phyloP scores from a whole-genome alignment of 1,140 invertebrate species.

The Bicyclus anynana region DNA sequence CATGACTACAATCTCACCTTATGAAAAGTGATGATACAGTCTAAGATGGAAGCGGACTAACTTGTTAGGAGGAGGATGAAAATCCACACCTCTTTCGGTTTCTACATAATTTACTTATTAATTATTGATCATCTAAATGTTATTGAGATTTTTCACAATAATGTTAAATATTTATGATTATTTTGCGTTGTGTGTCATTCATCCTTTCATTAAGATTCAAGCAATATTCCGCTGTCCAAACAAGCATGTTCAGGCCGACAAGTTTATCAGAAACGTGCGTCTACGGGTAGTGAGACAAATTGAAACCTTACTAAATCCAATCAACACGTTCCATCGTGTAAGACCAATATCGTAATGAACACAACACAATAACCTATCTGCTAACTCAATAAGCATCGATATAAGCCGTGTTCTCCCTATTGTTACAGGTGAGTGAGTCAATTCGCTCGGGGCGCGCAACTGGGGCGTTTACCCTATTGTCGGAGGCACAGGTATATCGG shows the following conservation, averaged over 20 bases:
- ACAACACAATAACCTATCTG: not conserved
- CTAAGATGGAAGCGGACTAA: too few species aligned
- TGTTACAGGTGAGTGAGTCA: constrained; percentile 57
- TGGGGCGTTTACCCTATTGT: constrained; percentile 26
- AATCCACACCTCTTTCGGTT: too few species aligned
- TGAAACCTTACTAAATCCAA: constrained; percentile 4
- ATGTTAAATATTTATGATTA: too few species aligned
- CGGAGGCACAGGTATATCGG: not conserved
- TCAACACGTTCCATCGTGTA: constrained; percentile 7
- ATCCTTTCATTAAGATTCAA: too few species aligned
- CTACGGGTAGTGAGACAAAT: not conserved
- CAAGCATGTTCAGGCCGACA: not conserved
- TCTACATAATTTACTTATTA: too few species aligned
- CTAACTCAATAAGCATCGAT: constrained; percentile 14
- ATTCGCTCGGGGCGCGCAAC: constrained; percentile 25
- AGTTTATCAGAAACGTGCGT: not conserved
- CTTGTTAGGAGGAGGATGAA: too few species aligned
- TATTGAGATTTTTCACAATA: too few species aligned
- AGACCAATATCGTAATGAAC: constrained; percentile 14
- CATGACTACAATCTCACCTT: too few species aligned
- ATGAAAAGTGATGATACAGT: too few species aligned
- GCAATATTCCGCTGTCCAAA: too few species aligned
- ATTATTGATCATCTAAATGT: too few species aligned
- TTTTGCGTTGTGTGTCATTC: too few species aligned
- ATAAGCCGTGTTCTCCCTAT: constrained; percentile 30